phyloP scores from a whole-genome alignment of 2,113 vertebrate species.

The Tinamus guttatus region DNA sequence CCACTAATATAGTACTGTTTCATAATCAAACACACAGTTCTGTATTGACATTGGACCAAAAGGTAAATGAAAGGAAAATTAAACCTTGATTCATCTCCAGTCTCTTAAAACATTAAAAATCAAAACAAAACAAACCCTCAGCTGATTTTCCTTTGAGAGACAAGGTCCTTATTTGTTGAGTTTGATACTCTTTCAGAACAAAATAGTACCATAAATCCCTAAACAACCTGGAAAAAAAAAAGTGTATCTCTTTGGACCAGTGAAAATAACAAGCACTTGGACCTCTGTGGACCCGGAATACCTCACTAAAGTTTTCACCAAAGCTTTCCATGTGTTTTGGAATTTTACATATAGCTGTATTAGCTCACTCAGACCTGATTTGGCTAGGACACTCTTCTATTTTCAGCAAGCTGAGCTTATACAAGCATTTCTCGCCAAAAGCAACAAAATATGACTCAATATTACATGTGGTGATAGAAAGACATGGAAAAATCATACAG shows the following conservation, averaged over 20 bases:
- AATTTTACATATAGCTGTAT: constrained; percentile 9
- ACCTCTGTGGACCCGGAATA: not conserved
- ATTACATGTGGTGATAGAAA: not conserved
- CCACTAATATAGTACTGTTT: not conserved
- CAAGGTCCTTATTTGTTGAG: not conserved
- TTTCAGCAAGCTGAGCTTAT: constrained; percentile 37
- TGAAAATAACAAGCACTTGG: not conserved
- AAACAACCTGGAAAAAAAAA: not conserved
- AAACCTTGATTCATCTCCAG: constrained; percentile 19
- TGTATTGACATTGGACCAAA: constrained; percentile 53
- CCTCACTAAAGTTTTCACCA: constrained; percentile 3
- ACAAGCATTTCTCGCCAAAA: constrained; percentile 30
- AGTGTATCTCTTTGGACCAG: not conserved
- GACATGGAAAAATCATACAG: not conserved
- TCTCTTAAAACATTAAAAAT: not conserved
- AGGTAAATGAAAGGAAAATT: constrained; percentile 10
- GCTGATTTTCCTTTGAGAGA: not conserved
- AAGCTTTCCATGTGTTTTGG: constrained; percentile 9
- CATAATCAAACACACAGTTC: not conserved
- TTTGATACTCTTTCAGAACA: not conserved
- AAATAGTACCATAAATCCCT: not conserved
- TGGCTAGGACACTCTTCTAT: constrained; percentile 36
- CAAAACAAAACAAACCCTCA: not conserved
- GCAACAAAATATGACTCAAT: constrained; percentile 8
- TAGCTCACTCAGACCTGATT: not conserved